phyloP scores from a whole-genome alignment of 2,113 vertebrate species.

The Psammodynastes pulverulentus region DNA sequence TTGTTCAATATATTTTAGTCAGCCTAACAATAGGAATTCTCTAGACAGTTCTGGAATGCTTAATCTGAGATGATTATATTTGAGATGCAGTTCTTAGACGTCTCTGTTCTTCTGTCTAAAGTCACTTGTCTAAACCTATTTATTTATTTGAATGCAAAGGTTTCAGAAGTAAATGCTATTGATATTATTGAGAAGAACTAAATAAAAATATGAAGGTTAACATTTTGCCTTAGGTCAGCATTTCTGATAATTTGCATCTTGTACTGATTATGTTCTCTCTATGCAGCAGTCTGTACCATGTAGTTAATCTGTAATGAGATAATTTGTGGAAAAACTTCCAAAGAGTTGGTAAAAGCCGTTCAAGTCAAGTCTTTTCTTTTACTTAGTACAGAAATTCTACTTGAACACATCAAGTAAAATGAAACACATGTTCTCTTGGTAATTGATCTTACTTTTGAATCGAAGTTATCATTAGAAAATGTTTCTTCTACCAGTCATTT shows the following conservation, averaged over 20 bases:
- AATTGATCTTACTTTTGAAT: not conserved
- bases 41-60: not conserved
- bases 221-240: not conserved
- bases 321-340: not conserved
- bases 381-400: not conserved
- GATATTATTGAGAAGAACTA: not conserved
- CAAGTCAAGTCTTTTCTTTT: not conserved
- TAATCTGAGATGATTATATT: not conserved
- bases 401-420: not conserved
- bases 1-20: not conserved
- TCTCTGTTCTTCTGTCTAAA: not conserved
- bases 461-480: not conserved
- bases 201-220: not conserved
- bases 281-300: not conserved
- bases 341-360: not conserved
- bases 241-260: not conserved
- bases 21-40: not conserved
- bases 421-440: not conserved
- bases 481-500: not conserved
- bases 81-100: not conserved
- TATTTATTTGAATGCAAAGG: not conserved
- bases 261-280: not conserved
- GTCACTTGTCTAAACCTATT: not conserved
- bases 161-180: not conserved
- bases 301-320: not conserved